Evolutionary conservation across 1,140 invertebrate species (phyloP), one percentile per base, ranked within the genome.

Genomic region (Sitobion miscanthi): DNA sequence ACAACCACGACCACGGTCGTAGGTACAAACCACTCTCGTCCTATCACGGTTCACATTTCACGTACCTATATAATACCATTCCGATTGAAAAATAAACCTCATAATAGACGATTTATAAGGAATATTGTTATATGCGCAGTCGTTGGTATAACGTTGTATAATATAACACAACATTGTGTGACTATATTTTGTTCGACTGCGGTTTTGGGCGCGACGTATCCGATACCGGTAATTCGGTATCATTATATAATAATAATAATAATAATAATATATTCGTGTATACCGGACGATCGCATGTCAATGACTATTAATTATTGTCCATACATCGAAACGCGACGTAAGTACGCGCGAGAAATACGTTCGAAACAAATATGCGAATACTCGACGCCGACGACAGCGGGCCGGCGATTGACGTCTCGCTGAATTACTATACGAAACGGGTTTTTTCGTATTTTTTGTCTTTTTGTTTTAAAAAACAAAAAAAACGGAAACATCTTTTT

Each of bases 341-440:
- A 17, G 21, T 49, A 52, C 30, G n/a, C 6, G 38, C 38, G 35
- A 86, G 25, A 86, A 45, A 42, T 35, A 87, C 14, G 45, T 87
- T 23, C 87, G 87, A 89, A n/a, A 89, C n/a, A 20, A 88, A 89
- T 77, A 89, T 35, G 47, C n/a, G 87, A 54, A 89, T 89, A 54
- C 35, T 52, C 9, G 9, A 17, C 87, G 21, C 20, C 47, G 38
- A 52, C 49, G 49, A n/a, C 23, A 23, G 49, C 85, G 45, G 8
- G 23, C 49, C 52, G 52, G 38, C 87, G 49, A 89, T 54, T 89
- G 87, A 89, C 87, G 49, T 89, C 52, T 89, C 21, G 14, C 49
- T 20, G 35, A 52, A 89, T 88, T 88, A 88, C 35, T 2, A 88
- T 89, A 17, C 47, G 17, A 88, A 88, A 88, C 86, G 86, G 47